Percentiles rank a stretch among this genome's conserved stretches.
Conservation (phyloP, 2,888 invertebrate species). For the Phasia obesa region DNA sequence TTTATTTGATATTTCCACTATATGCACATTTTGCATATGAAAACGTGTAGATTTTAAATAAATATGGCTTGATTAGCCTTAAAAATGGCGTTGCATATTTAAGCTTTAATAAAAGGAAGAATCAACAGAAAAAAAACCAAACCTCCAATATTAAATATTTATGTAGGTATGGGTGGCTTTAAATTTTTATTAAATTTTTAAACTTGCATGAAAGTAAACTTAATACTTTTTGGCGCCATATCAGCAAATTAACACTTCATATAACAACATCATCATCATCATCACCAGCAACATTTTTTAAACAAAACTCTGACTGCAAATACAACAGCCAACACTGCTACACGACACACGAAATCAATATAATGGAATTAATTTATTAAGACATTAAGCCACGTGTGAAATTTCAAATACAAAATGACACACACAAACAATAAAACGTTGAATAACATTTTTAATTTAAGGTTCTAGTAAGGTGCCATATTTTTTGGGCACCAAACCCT, state of each 20-base stretch:
- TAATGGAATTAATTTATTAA: slow-evolving; percentile 79
- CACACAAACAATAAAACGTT: not conserved
- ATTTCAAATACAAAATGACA: slow-evolving; percentile 73
- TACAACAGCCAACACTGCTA: slow-evolving; percentile 12
- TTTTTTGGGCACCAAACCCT: slow-evolving; percentile 1
- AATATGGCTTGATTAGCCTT: slow-evolving; percentile 71
- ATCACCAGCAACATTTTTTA: slow-evolving; percentile 15
- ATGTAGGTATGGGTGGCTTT: slow-evolving; percentile 68
- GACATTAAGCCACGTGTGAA: slow-evolving; percentile 81
- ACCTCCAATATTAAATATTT: slow-evolving; percentile 4
- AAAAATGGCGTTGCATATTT: slow-evolving; percentile 70
- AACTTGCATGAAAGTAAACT: slow-evolving; percentile 51
- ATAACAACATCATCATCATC: slow-evolving; percentile 53
- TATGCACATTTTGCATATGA: slow-evolving; percentile 66
- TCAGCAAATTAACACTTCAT: slow-evolving; percentile 71
- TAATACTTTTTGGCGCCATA: slow-evolving; percentile 71
- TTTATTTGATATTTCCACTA: slow-evolving; percentile 42
- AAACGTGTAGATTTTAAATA: slow-evolving; percentile 70
- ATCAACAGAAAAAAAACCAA: slow-evolving; percentile 4
- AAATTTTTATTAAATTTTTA: slow-evolving; percentile 63
- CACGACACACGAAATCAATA: slow-evolving; percentile 72
- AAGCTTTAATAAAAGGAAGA: slow-evolving; percentile 47
- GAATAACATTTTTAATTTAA: not conserved
- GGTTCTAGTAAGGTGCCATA: slow-evolving; percentile 50
- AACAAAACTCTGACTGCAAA: slow-evolving; percentile 4